phyloP scores from a whole-genome alignment of 2,797 vertebrate species.

The Spatula versicolor region DNA sequence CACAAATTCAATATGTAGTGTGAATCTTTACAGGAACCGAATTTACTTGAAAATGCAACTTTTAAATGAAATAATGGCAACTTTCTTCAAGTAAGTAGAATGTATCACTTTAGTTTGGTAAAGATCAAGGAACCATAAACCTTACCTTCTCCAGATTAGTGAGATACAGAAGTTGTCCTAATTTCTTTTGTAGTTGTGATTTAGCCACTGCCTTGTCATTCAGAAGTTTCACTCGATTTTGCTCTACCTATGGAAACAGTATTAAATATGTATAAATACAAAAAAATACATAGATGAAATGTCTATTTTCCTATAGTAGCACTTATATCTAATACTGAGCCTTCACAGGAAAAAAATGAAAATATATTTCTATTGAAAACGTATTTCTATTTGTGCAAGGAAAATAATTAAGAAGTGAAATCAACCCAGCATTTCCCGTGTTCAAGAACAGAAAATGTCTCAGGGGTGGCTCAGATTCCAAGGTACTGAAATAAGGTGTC shows the following conservation, averaged over 20 bases:
- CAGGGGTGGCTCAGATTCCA: background rate
- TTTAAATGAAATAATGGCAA: background rate
- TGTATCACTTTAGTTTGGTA: background rate
- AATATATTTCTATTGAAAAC: background rate
- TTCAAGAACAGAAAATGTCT: background rate
- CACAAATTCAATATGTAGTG: background rate
- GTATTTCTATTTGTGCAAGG: background rate
- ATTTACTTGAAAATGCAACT: background rate
- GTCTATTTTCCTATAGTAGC: background rate
- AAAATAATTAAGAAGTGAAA: background rate
- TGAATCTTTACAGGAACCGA: background rate
- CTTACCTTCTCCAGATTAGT: conserved; percentile 95
- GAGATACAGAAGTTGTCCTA: conserved; percentile 96
- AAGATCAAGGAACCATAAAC: background rate
- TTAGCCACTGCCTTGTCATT: conserved; percentile 95
- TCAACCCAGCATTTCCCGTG: background rate
- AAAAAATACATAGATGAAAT: background rate
- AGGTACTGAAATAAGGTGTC: background rate
- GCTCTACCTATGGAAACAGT: conserved; percentile 87
- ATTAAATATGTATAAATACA: background rate
- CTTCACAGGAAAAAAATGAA: background rate
- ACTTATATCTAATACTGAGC: background rate
- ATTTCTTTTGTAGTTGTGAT: conserved; percentile 97
- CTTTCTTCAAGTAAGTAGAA: background rate
- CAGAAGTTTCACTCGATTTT: conserved; percentile 95